Conservation (phyloP, 2,888 invertebrate species). For the Anagyrus pseudococci region DNA sequence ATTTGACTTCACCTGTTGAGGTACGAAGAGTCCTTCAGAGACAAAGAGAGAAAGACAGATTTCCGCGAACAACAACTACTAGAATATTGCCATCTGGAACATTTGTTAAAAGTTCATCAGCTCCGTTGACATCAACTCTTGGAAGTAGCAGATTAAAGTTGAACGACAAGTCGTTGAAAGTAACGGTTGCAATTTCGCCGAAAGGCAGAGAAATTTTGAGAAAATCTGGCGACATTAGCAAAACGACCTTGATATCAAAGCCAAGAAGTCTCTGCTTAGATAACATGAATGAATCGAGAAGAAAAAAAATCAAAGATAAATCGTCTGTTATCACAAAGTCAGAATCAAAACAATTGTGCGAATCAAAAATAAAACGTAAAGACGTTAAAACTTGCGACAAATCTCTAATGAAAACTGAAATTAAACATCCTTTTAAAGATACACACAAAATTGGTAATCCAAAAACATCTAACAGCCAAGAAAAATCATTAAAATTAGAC, state of each 20-base stretch:
- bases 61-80: conserved; percentile 38
- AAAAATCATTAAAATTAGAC: conserved; percentile 40
- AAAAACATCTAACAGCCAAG: conserved; percentile 13
- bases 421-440: conserved; percentile 1
- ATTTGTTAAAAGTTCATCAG: conserved; percentile 60
- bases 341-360: conserved; percentile 26
- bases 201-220: conserved; percentile 55
- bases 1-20: conserved; percentile 66
- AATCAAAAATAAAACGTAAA: no score
- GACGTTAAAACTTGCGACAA: no score
- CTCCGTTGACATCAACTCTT: conserved; percentile 55
- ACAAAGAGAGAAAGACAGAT: conserved; percentile 44
- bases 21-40: conserved; percentile 54
- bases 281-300: conserved; percentile 40
- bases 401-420: conserved; percentile 14
- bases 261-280: conserved; percentile 31
- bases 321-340: conserved; percentile 13
- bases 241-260: conserved; percentile 34
- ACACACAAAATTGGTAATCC: conserved; percentile 24
- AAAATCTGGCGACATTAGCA: conserved; percentile 43
- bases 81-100: conserved; percentile 53
- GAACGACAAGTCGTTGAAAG: conserved; percentile 61
- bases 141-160: conserved; percentile 48
- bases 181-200: conserved; percentile 60
- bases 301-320: conserved; percentile 39